Base-by-base conservation (phyloP, 2,888 invertebrate genomes). In the Drosophila limbata region DNA sequence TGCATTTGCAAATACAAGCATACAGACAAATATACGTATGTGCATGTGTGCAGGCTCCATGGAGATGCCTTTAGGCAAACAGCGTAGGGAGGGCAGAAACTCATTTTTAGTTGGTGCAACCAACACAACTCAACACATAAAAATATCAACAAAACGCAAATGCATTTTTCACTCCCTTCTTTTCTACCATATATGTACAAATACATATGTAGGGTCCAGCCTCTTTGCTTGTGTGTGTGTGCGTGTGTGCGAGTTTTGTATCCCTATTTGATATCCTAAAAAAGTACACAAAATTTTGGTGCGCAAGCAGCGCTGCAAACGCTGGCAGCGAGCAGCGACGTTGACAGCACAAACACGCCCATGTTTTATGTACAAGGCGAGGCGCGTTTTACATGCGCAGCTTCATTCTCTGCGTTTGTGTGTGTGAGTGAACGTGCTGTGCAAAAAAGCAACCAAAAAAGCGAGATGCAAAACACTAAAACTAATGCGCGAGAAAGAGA, bases 401-500 rank as follows among this genome's bases (percentile, higher is more conserved):
- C 84, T 39, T 67, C 55, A 57, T 31, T 17, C 19, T 40, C 40
- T 39, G 52, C 65, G 17, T 62, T 50, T 68, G 62, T 37, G 55
- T 61, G 62, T 37, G 55, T 63, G 35, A 57, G 48, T 64, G 50
- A 48, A 47, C 45, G 61, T 52, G 50, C 48, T 35, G 47, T 52
- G 73, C 69, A 84, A 90, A 84, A 88, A 90, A 86, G 80, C 79
- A 86, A 79, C 74, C 73, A 89, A 90, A 91, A 84, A 91, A 91
- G 83, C 78, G 91, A 91, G 90, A 91, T 77, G 89, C 84, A 90
- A 91, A 91, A 88, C 89, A 71, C 90, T 89, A 91, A 91, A 90
- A 84, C 91, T 90, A 91, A 91, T 87, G 91, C 85, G 91, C 80
- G 67, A 89, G 91, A 91, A 90, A 91, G 91, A 91, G 91, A 91